Conservation (phyloP, 2,797 vertebrate species). For the Microchirus variegatus region DNA sequence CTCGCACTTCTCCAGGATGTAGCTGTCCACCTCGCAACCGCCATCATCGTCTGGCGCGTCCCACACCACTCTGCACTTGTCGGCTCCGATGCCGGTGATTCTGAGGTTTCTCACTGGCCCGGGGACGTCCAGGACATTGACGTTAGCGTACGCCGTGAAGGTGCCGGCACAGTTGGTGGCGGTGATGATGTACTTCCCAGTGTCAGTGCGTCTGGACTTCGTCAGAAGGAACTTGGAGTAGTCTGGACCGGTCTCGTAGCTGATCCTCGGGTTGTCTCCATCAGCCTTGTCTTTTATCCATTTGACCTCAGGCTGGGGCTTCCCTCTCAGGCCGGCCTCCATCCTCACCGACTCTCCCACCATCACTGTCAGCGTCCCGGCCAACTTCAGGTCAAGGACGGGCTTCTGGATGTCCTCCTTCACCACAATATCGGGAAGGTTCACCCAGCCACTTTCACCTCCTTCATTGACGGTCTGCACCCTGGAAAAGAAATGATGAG, state of each 20-base stretch:
- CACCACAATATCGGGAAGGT: conserved; percentile 90
- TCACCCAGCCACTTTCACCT: conserved; percentile 97
- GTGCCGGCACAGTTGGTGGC: conserved; percentile 93
- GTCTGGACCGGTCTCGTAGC: conserved; percentile 89
- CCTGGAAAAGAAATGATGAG: conserved; percentile 73
- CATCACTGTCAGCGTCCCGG: conserved; percentile 90
- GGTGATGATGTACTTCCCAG: conserved; percentile 93
- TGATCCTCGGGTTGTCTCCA: conserved; percentile 92
- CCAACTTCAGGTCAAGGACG: conserved; percentile 92
- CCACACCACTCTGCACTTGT: conserved; percentile 95
- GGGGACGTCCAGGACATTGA: conserved; percentile 94
- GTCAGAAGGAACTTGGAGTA: conserved; percentile 91
- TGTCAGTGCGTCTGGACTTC: conserved; percentile 91
- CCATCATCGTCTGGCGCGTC: conserved; percentile 95
- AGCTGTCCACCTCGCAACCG: conserved; percentile 98
- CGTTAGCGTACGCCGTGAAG: conserved; percentile 93
- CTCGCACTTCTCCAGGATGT: conserved; percentile 98
- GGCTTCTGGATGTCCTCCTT: conserved; percentile 97
- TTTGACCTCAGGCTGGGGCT: conserved; percentile 93
- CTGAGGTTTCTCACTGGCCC: conserved; percentile 93
- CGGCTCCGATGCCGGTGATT: conserved; percentile 89
- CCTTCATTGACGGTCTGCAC: conserved; percentile 95
- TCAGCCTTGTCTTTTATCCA: conserved; percentile 95
- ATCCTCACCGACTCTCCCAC: conserved; percentile 95
- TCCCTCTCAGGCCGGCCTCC: conserved; percentile 94